Conservation (phyloP, 2,797 vertebrate species). For the Amniataba percoides region DNA sequence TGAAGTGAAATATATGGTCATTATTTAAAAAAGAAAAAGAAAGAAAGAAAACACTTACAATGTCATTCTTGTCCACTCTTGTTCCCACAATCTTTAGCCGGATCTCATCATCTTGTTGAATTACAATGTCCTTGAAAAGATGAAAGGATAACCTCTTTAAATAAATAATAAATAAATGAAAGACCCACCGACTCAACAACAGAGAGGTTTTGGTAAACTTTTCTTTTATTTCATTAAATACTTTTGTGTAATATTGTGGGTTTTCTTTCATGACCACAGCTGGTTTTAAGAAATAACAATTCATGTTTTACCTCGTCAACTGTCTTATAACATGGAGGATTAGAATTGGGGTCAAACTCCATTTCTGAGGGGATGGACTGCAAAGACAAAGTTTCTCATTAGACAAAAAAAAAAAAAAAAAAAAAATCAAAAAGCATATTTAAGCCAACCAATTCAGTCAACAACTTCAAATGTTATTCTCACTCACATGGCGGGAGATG, state of each 20-base stretch:
- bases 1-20: neutral
- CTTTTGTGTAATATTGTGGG: neutral
- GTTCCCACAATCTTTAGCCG: conserved; percentile 95
- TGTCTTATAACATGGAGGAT: conserved; percentile 96
- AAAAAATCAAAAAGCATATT: neutral
- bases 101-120: conserved; percentile 96
- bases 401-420: conserved; percentile 11
- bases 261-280: neutral
- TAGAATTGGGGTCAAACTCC: conserved; percentile 97
- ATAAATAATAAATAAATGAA: too few species aligned
- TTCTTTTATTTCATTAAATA: neutral
- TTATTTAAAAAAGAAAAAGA: neutral
- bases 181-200: too few species aligned
- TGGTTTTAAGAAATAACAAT: neutral
- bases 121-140: conserved; percentile 90
- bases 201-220: too few species aligned
- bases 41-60: conserved; percentile 83
- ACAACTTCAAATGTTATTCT: neutral
- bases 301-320: conserved; percentile 89
- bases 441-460: neutral
- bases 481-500: conserved; percentile 94
- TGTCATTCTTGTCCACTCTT: conserved; percentile 96
- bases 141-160: conserved; percentile 1
- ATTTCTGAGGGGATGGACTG: conserved; percentile 97
- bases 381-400: conserved; percentile 34